A percentile compares a stretch with the other conserved stretches of the same genome.
These are phyloP conservation scores for Hipparchia sbordonii DNA, from an alignment of 2,888 invertebrate species.

Conservation along the genomic window DNA sequence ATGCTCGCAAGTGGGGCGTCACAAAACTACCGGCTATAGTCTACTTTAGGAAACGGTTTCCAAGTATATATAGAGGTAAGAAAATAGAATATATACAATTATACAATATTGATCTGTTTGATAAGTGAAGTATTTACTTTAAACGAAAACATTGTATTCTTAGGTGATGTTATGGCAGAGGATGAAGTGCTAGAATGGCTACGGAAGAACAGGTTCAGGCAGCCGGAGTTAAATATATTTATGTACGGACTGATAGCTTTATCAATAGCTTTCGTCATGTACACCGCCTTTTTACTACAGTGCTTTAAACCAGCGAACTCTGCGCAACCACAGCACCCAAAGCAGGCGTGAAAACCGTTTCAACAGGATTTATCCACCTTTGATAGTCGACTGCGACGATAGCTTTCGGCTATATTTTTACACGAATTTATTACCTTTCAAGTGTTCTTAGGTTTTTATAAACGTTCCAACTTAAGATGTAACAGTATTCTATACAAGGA, in stretches of 20 bases:
- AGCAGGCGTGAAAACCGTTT: constrained; percentile 82
- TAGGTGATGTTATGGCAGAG: constrained; percentile 92
- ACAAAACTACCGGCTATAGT: constrained; percentile 95
- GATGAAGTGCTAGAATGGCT: constrained; percentile 95
- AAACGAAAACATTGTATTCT: constrained; percentile 39
- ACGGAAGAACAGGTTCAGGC: constrained; percentile 95
- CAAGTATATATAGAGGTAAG: constrained; percentile 94
- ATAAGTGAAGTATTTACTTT: background rate
- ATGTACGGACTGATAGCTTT: constrained; percentile 96
- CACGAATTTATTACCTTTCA: constrained; percentile 28
- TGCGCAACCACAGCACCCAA: constrained; percentile 84
- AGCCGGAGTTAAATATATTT: constrained; percentile 95
- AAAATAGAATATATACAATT: background rate
- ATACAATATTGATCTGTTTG: background rate
- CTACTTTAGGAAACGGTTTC: constrained; percentile 95
- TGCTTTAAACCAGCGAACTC: constrained; percentile 91
- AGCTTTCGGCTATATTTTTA: constrained; percentile 29
- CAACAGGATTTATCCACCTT: constrained; percentile 17
- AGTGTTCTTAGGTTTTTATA: constrained; percentile 26
- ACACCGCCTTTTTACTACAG: constrained; percentile 94
- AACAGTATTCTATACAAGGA: constrained; percentile 14
- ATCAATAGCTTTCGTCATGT: constrained; percentile 92
- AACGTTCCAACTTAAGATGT: constrained; percentile 31
- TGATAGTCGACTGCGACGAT: constrained; percentile 23
- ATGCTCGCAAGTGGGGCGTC: constrained; percentile 97